These are phyloP conservation scores for Parauchenoglanis punctatus DNA, from an alignment of 2,797 vertebrate genomes.

Conservation along the genomic window DNA sequence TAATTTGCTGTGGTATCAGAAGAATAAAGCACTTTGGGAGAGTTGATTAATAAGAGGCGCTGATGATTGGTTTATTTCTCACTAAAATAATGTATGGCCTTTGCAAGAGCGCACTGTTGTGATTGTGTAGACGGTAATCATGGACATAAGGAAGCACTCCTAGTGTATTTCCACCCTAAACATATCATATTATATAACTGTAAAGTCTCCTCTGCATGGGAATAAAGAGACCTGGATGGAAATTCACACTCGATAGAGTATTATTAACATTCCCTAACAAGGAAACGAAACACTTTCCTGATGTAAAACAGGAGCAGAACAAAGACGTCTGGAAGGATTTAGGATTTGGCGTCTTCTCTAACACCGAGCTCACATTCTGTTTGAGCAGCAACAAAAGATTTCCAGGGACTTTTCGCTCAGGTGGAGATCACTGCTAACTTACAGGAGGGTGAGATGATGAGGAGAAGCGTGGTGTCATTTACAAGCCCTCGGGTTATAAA, in stretches of 20 bases:
- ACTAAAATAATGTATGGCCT: not conserved
- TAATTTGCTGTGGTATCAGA: not conserved
- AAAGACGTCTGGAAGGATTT: slow-evolving; percentile 43
- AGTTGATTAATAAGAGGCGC: not conserved
- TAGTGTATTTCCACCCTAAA: not conserved
- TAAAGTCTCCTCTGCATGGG: not conserved
- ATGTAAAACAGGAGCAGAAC: slow-evolving; percentile 34
- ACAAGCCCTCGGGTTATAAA: not conserved
- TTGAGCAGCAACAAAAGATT: slow-evolving; percentile 62
- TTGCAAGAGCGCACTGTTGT: not conserved
- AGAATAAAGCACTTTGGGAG: too few relatives aligned
- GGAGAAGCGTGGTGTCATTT: not conserved
- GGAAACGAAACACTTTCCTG: slow-evolving; percentile 25
- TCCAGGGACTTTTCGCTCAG: slow-evolving; percentile 24
- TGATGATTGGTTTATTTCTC: not conserved
- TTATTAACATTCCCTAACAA: slow-evolving; percentile 39
- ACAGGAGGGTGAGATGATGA: slow-evolving; percentile 58
- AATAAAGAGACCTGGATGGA: not conserved
- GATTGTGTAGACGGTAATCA: not conserved
- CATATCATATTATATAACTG: not conserved
- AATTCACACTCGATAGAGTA: not conserved
- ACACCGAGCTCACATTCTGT: slow-evolving; percentile 58
- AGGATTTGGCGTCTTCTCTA: slow-evolving; percentile 54
- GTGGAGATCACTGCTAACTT: slow-evolving; percentile 8
- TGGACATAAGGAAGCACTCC: not conserved